Base-by-base conservation (phyloP, 2,113 vertebrate species). In the Crotalus horridus region DNA sequence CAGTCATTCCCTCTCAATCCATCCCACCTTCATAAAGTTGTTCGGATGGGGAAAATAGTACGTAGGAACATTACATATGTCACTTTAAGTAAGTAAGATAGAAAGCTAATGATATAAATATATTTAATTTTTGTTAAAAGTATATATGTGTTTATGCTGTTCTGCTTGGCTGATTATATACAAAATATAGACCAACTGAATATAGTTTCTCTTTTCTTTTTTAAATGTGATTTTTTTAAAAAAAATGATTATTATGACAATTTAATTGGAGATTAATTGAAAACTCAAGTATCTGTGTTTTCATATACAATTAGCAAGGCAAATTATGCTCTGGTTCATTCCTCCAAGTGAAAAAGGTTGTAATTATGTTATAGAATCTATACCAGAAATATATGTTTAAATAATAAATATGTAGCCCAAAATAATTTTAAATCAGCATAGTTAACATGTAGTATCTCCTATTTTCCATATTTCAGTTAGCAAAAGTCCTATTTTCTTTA, bases 241-340 rank as follows among this genome's bases (percentile, higher is more conserved):
- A 74, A n/a, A 81, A 94, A 96, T 94, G 54, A 96, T 95, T 94
- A 94, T 92, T 88, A 91, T 95, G 58, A 90, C 87, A 96, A 86
- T 74, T 81, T 81, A 81, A 81, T 81, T 91, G 92, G 89, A 94
- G 94, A 96, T 97, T 96, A 96, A 96, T 95, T 96, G 94, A 94
- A 95, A 93, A n/a, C 94, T 87, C 64, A 95, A 90, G 93, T 95
- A 96, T 95, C 95, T 96, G 94, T 92, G 92, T 96, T 96, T 96
- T 93, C 95, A 91, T 93, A 95, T 87, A 92, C 95, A 97, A 97
- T 95, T 96, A 97, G 96, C 94, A 94, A 93, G 95, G 94, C 95
- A 97, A 96, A 96, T 96, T 96, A 97, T 96, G 96, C 94, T 97
- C 96, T 94, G 94, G 96, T 95, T 96, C 96, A 97, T 94, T 96